Percentiles rank a stretch among this genome's conserved stretches.
These are phyloP conservation scores for Phlogophora meticulosa DNA, from an alignment of 2,888 invertebrate genomes.

Conservation along the genomic window DNA sequence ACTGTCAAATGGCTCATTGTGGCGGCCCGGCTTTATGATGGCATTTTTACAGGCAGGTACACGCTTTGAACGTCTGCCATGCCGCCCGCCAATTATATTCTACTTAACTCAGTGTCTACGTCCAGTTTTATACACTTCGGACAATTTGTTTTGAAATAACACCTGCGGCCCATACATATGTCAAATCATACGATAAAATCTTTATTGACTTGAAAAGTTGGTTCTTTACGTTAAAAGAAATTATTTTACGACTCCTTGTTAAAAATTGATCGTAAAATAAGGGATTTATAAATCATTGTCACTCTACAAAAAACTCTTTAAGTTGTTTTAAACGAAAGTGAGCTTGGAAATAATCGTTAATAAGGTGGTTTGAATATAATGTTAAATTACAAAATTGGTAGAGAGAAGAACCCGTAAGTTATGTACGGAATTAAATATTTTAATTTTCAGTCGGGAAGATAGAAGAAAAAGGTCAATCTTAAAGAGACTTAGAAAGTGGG, in stretches of 20 bases:
- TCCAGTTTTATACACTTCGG: constrained; percentile 67
- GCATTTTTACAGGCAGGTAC: constrained; percentile 90
- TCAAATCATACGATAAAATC: constrained; percentile 65
- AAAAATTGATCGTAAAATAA: constrained; percentile 39
- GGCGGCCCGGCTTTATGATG: constrained; percentile 88
- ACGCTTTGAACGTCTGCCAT: constrained; percentile 85
- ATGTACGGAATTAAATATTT: background rate
- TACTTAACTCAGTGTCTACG: constrained; percentile 85
- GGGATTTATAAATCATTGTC: constrained; percentile 54
- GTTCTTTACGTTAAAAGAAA: constrained; percentile 35
- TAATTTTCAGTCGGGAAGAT: background rate
- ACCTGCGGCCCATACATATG: constrained; percentile 61
- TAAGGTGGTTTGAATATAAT: constrained; percentile 54
- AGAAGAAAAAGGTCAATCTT: too few relatives aligned
- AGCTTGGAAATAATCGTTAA: constrained; percentile 61
- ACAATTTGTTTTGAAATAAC: constrained; percentile 67
- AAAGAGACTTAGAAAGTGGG: too few relatives aligned
- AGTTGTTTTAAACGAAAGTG: constrained; percentile 63
- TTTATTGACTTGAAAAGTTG: constrained; percentile 52
- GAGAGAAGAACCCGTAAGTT: constrained; percentile 16
- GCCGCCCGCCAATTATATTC: constrained; percentile 90
- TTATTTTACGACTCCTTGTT: constrained; percentile 34
- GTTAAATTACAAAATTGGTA: constrained; percentile 22
- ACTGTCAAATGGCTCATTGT: constrained; percentile 90
- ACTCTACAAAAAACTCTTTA: constrained; percentile 65